These are phyloP conservation scores for Stenopsyche tienmushanensis DNA, from an alignment of 1,140 invertebrate genomes.

Conservation along the genomic window DNA sequence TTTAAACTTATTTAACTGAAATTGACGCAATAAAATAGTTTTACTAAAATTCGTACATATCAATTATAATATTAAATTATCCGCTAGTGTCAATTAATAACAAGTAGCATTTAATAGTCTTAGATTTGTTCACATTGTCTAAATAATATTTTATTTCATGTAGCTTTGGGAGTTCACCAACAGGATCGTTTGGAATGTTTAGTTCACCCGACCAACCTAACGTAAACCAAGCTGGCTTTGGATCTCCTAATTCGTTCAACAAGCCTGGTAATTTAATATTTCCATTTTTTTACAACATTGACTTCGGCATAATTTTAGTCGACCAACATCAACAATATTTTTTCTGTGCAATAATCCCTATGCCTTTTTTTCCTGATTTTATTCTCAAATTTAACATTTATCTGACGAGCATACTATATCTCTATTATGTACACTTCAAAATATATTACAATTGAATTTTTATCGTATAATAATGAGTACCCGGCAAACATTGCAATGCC, in stretches of 20 bases:
- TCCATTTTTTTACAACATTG: too few species aligned
- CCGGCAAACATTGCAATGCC: too few species aligned
- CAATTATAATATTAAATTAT: background rate
- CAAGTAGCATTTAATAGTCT: background rate
- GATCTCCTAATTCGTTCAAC: constrained; percentile 30
- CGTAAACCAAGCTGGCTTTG: constrained; percentile 34
- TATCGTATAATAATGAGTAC: too few species aligned
- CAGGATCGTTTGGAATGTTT: constrained; percentile 34
- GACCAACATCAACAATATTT: background rate
- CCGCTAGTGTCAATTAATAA: too few species aligned
- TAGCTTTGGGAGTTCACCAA: constrained; percentile 35
- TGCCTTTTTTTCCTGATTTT: too few species aligned
- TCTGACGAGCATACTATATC: too few species aligned
- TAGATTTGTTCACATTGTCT: background rate
- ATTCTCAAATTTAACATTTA: too few species aligned
- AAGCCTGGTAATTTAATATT: too few species aligned
- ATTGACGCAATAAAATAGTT: background rate
- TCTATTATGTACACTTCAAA: too few species aligned
- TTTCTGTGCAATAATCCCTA: too few species aligned
- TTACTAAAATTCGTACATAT: background rate
- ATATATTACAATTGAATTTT: too few species aligned
- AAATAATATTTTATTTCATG: background rate
- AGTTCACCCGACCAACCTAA: constrained; percentile 25
- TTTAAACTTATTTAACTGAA: too few species aligned
- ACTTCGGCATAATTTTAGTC: constrained; percentile 7